Base-by-base conservation (phyloP, 2,888 invertebrate genomes). In the Pristionchus entomophagus region DNA sequence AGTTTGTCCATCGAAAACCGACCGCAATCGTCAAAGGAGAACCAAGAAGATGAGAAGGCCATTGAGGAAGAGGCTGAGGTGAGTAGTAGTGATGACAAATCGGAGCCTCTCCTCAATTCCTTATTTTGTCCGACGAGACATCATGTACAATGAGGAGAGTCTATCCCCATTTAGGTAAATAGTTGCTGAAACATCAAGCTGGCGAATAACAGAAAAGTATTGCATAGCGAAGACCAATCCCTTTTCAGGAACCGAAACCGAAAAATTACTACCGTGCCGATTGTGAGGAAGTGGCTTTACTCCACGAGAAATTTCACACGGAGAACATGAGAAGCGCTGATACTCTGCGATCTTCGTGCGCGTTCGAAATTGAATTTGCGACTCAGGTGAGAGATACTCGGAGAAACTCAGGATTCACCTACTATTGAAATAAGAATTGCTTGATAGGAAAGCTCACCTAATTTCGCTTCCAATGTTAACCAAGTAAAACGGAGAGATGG, bases 11-110 rank as follows among this genome's bases (percentile, higher is more conserved):
- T n/a, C 41, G 65, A 65, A 35, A 26, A 41, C 38, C 22, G 73
- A 73, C 41, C 73, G 12, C 73, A 38, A 8, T 73, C 73, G 6
- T 38, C 73, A 10, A 73, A 73, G 45, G 73, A 73, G 38, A 73
- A 73, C 32, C 41, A 17, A 26, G 73, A 73, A n/a, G 73, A 73
- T 38, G 41, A 69, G 62, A 32, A 29, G 14, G 14, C 29, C 10
- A 32, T 29, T 62, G 32, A 62, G 32, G 32, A 62, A 6, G 29
- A 59, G 29, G 10, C 0, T 29, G 29, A 5, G 26, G 62, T 35
- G 12, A 12, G 62, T 32, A 22, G 26, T 56, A n/a, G 6, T 56
- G 12, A 4, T 26, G 29, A 26, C 26, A 10, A 8, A 8, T 59
- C n/a, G n/a, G n/a, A n/a, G n/a, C n/a, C n/a, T n/a, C n/a, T n/a